Conservation (phyloP, 1,140 invertebrate genomes). For the Euwallacea fornicatus region DNA sequence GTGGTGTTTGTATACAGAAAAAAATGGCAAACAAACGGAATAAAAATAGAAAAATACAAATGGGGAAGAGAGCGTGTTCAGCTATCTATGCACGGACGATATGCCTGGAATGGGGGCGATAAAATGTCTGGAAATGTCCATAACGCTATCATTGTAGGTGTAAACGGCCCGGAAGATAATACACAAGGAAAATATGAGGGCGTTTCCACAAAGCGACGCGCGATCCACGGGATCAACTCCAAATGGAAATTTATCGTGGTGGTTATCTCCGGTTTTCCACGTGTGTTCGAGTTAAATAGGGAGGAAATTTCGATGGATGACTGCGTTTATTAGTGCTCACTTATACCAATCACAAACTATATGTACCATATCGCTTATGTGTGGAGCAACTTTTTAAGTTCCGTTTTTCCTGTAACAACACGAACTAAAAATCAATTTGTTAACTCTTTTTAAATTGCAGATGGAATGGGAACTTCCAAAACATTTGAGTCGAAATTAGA, state of each 20-base stretch:
- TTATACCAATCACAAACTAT: too few species aligned
- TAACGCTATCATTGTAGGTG: slow-evolving; percentile 52
- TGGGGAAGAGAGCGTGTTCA: slow-evolving; percentile 25
- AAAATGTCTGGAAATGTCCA: slow-evolving; percentile 51
- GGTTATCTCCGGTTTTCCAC: slow-evolving; percentile 34
- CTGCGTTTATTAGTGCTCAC: too few species aligned
- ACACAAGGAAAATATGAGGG: slow-evolving; percentile 48
- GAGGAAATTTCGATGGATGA: slow-evolving; percentile 30
- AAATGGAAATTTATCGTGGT: slow-evolving; percentile 43
- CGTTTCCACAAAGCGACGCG: slow-evolving; percentile 39
- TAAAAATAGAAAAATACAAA: neutral
- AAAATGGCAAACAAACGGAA: neutral
- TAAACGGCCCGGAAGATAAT: slow-evolving; percentile 54
- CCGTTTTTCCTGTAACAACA: too few species aligned
- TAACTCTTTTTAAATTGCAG: too few species aligned
- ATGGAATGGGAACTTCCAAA: too few species aligned
- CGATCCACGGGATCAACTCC: slow-evolving; percentile 42
- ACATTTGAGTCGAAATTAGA: too few species aligned
- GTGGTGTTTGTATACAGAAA: neutral
- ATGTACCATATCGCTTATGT: too few species aligned
- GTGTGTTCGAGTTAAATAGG: slow-evolving; percentile 33
- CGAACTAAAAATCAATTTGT: too few species aligned
- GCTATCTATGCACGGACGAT: slow-evolving; percentile 50
- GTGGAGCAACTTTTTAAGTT: too few species aligned
- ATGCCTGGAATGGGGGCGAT: slow-evolving; percentile 51